Base-by-base conservation (phyloP, 35 echinoderm and acorn worm species). In the Holothuria glaberrima region DNA sequence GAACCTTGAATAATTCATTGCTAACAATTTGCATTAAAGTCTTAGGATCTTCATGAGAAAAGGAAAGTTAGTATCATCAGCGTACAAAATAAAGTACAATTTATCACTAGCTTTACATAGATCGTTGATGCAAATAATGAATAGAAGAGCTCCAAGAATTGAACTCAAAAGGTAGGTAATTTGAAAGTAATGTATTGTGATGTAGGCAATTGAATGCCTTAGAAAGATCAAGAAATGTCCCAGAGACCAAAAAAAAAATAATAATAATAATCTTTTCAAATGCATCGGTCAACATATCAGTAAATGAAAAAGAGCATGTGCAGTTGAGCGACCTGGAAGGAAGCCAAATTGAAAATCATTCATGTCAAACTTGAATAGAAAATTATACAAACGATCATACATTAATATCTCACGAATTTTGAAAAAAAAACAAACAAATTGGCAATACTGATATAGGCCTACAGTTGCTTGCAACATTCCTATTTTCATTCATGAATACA, bases 291-390 rank as follows among this genome's bases (percentile, higher is more conserved):
- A 81, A 12, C 77, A 56, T 12, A 81, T 81, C 21, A 31, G 77
- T 81, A 81, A 81, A 81, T 81, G 77, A 26, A 81, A 50, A 9
- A 81, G 44, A 20, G 77, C 77, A 20, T 81, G 77, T 59, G 77
- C 17, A 50, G 77, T 81, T 9, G 77, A 54, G 16, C 77, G 4
- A 41, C 77, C 77, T 50, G 71, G 33, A 36, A 77, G 30, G 36
- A 77, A 48, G 9, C 73, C 31, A 34, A 77, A 77, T 19, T 77
- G 41, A 77, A 77, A 77, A 18, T 77, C 41, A 77, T 77, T 41
- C 41, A 77, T 77, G 64, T 68, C 22, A 68, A 68, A 68, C 64
- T 68, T 68, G 13, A n/a, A 4, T 68, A 68, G 13, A 68, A 68
- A 28, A 68, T 68, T 26, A 68, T 68, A 68, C 64, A 68, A 68